These are phyloP conservation scores for Venustoraphidia nigricollis DNA, from an alignment of 2,888 invertebrate genomes.

Conservation along the genomic window DNA sequence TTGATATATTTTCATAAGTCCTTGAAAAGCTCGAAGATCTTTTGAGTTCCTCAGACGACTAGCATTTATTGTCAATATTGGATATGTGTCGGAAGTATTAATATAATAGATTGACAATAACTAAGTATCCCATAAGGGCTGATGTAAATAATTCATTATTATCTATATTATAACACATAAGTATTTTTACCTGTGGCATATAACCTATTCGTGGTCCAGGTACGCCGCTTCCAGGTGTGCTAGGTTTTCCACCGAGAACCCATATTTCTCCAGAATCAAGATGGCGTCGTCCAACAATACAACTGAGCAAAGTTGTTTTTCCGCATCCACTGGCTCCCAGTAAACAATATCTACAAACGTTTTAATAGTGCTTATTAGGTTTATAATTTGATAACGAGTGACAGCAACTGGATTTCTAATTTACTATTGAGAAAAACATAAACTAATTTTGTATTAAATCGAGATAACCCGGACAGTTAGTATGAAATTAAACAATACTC, in stretches of 20 bases:
- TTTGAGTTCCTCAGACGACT: too few species aligned
- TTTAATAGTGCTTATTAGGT: not conserved
- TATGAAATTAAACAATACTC: too few species aligned
- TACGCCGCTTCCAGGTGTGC: slow-evolving; percentile 41
- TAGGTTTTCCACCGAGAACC: slow-evolving; percentile 59
- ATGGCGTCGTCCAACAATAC: slow-evolving; percentile 62
- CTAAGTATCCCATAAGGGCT: not conserved
- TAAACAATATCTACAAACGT: slow-evolving; percentile 55
- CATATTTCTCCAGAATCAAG: slow-evolving; percentile 58
- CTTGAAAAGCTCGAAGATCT: too few species aligned
- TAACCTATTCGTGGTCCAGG: slow-evolving; percentile 66
- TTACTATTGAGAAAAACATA: too few species aligned
- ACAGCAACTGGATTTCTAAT: too few species aligned
- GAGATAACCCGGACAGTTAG: too few species aligned
- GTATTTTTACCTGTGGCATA: slow-evolving; percentile 61
- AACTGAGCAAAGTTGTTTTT: slow-evolving; percentile 74
- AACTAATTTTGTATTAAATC: too few species aligned
- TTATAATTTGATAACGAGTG: too few species aligned
- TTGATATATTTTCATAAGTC: too few species aligned
- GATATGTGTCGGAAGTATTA: not conserved
- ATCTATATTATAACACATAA: not conserved
- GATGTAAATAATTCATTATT: not conserved
- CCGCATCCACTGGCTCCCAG: slow-evolving; percentile 84
- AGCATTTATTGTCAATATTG: too few species aligned
- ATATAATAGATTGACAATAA: too few species aligned